phyloP scores from a whole-genome alignment of 2,113 vertebrate species.

The Harpagus bidentatus region DNA sequence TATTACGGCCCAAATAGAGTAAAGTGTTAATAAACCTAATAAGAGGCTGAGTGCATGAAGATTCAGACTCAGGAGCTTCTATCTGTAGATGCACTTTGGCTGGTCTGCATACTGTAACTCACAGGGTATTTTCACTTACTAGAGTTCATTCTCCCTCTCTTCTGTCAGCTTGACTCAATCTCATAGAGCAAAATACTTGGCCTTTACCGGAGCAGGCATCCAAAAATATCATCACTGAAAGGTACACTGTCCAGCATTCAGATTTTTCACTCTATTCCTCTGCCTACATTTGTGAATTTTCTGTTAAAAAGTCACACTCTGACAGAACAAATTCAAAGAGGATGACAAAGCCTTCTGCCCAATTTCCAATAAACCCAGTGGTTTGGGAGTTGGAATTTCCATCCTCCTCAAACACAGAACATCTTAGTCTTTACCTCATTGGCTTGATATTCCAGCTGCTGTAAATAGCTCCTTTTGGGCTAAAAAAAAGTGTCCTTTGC shows the following conservation, averaged over 20 bases:
- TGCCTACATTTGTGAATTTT: neutral
- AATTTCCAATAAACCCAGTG: neutral
- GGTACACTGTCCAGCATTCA: neutral
- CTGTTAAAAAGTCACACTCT: neutral
- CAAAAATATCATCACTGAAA: neutral
- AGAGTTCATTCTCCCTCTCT: neutral
- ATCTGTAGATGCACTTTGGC: neutral
- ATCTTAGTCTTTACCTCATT: neutral
- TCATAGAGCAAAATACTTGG: neutral
- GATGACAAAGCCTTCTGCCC: neutral
- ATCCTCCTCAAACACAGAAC: neutral
- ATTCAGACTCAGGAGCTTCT: neutral
- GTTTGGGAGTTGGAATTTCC: neutral
- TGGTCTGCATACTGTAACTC: neutral
- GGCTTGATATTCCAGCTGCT: neutral
- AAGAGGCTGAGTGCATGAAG: neutral
- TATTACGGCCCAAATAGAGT: neutral
- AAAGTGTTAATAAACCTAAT: neutral
- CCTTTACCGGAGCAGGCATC: neutral
- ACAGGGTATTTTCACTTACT: neutral
- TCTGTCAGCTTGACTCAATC: neutral
- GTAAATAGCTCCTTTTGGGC: neutral
- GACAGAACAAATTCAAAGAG: neutral
- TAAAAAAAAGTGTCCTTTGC: neutral
- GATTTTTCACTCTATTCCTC: neutral